Evolutionary conservation across 2,113 vertebrate species (phyloP).

Genomic region (Formicarius rufipectus): DNA sequence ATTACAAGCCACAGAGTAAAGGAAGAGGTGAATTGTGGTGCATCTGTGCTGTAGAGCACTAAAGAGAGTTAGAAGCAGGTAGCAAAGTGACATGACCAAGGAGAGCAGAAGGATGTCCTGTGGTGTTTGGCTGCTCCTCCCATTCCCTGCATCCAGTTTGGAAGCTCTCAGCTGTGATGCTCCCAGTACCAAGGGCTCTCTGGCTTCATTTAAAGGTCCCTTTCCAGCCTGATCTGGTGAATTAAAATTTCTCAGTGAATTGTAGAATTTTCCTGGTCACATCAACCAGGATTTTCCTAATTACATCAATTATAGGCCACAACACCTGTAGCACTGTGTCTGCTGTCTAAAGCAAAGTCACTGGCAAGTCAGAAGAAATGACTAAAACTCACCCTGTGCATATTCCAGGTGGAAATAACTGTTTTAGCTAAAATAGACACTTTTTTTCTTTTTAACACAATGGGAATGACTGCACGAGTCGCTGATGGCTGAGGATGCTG

Average conservation of each 20-base stretch:
- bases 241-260: neutral
- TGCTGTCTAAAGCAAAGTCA: neutral
- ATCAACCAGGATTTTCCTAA: neutral
- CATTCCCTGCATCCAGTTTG: neutral
- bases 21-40: neutral
- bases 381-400: neutral
- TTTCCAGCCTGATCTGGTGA: neutral
- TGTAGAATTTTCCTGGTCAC: neutral
- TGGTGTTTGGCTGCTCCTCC: neutral
- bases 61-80: neutral
- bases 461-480: neutral
- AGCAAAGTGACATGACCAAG: neutral
- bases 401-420: neutral
- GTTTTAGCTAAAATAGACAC: neutral
- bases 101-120: neutral
- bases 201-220: neutral
- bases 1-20: neutral
- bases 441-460: neutral
- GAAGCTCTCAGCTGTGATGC: neutral
- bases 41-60: neutral
- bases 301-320: neutral
- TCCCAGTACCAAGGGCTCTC: neutral
- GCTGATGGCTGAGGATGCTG: neutral
- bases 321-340: neutral
- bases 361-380: neutral